Evolutionary conservation across 2,888 invertebrate species (phyloP).

Genomic region (Parnassius mnemosyne): DNA sequence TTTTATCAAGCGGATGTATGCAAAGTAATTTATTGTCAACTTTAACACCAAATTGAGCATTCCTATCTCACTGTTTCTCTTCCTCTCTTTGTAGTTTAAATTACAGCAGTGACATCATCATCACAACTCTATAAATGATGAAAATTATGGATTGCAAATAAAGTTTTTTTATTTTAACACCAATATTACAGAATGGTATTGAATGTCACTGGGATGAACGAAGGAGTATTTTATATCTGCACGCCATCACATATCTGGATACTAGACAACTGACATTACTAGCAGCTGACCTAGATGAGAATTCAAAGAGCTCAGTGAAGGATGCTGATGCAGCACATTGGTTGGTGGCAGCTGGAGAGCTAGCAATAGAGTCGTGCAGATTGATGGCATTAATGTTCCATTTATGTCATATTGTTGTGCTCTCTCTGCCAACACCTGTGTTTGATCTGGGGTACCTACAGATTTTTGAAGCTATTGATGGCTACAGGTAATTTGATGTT

Average conservation of each 20-base stretch:
- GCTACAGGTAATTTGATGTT: constrained; percentile 80
- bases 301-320: constrained; percentile 59
- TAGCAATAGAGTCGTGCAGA: constrained; percentile 80
- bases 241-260: constrained; percentile 74
- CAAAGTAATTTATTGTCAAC: no score
- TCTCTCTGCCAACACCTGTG: constrained; percentile 69
- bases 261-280: constrained; percentile 55
- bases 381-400: constrained; percentile 88
- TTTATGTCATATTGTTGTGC: constrained; percentile 87
- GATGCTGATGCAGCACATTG: constrained; percentile 80
- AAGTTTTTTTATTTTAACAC: neutral
- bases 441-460: constrained; percentile 92
- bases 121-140: no score
- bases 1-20: no score
- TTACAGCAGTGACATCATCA: neutral
- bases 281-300: constrained; percentile 54
- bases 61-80: no score
- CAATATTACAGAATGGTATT: constrained; percentile 71
- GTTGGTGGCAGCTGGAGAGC: constrained; percentile 80
- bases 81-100: neutral
- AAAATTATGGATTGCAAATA: no score
- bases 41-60: no score
- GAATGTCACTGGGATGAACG: constrained; percentile 81
- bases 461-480: constrained; percentile 89
- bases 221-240: constrained; percentile 73